Percentiles rank a stretch among this genome's conserved stretches.
Evolutionary conservation across 2,888 invertebrate species (phyloP).

Genomic region (Petrolisthes manimaculis): DNA sequence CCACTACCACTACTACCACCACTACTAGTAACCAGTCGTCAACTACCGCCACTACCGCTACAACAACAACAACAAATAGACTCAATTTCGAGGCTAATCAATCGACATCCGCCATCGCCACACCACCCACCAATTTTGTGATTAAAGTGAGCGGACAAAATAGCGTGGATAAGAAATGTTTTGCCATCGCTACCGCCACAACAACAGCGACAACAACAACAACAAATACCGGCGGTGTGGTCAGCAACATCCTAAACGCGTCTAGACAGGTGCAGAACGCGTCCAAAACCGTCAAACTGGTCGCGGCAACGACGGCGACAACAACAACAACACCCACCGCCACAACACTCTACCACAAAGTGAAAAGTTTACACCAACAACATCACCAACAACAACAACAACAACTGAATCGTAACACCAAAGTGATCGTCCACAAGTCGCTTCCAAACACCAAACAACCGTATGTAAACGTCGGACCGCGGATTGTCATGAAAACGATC

Average conservation of each 20-base stretch:
- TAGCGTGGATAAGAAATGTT: not conserved
- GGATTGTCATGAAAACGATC: slow-evolving; percentile 46
- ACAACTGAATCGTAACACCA: slow-evolving; percentile 2
- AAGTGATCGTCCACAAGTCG: slow-evolving; percentile 31
- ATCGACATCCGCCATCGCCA: too few species aligned
- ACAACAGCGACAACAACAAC: too few species aligned
- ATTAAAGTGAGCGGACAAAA: slow-evolving; percentile 50
- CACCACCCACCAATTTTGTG: slow-evolving; percentile 38
- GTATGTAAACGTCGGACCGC: slow-evolving; percentile 25
- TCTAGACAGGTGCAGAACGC: not conserved
- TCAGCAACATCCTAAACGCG: not conserved
- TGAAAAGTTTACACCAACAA: slow-evolving; percentile 27
- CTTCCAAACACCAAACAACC: slow-evolving; percentile 14
- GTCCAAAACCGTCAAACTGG: slow-evolving; percentile 25
- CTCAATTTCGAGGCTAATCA: too few species aligned
- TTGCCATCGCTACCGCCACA: too few species aligned
- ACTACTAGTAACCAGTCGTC: too few species aligned
- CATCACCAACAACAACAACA: too few species aligned
- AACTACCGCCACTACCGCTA: not conserved
- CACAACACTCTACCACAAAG: slow-evolving; percentile 38
- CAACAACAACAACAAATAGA: too few species aligned
- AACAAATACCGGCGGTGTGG: not conserved
- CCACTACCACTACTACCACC: not conserved
- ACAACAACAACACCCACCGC: slow-evolving; percentile 12
- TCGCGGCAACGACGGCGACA: too few species aligned